Evolutionary conservation across 1,140 invertebrate species (phyloP), one percentile per base, ranked within the genome.

Genomic region (Musca vetustissima): DNA sequence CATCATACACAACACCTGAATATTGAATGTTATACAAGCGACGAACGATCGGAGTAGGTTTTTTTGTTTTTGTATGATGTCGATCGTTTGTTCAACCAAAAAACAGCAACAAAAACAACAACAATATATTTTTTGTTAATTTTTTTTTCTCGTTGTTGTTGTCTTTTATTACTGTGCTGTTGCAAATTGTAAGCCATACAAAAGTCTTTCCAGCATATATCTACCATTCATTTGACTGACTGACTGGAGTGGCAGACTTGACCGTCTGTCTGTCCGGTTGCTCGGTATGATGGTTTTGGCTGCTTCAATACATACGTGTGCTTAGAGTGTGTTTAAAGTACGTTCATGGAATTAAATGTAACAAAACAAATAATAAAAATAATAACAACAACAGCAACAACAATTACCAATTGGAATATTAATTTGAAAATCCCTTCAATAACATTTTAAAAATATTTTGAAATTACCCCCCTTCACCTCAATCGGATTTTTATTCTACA

Each of bases 291-390:
- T 52, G 28, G 28, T 8, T 28, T 52, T 21, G 17, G 49, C 21
- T n/a, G 49, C 17, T 4, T 14, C 15, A 49, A 15, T 15, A 15
- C 6, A 15, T 19, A 49, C 64, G 64, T 50, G 64, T 50, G 64
- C 21, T 32, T 8, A 50, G 47, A 66, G 64, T 66, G 64, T 66
- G 64, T 66, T 66, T 66, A 50, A 66, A 66, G 64, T 66, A 66
- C 49, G 64, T 52, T 66, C 57, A 43, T 36, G 22, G 57, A 61
- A 61, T 36, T 52, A 22, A 19, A 19, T 52, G n/a, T 24, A 55
- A 21, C 19, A 24, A 55, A 55, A 55, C 6, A 55, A 55, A 24
- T 55, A 55, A 24, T 55, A 15, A 55, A 4, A 55, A 55, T 24
- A 24, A 24, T 25, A 24, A 11, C 50, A 55, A 55, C 17, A 52